Conservation (phyloP, 30 jellyfish, hydroid and myxozoan genomes). For the Aurelia sp. region DNA sequence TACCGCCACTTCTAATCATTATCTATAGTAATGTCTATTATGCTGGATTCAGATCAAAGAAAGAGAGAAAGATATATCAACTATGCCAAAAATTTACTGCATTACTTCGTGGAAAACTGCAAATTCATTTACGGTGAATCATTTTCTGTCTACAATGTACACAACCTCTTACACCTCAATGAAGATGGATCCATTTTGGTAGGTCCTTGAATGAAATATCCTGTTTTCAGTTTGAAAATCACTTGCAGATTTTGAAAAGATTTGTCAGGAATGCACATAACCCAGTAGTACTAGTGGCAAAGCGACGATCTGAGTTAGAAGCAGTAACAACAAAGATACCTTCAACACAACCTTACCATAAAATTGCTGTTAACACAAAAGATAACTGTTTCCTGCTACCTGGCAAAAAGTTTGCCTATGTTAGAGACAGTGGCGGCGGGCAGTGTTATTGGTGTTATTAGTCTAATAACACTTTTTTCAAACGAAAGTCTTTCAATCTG, state of each 20-base stretch:
- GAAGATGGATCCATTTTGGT: constrained; percentile 36
- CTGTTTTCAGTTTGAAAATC: constrained; percentile 12
- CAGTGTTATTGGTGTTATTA: too few relatives aligned
- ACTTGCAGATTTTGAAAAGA: constrained; percentile 14
- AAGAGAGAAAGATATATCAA: constrained; percentile 18
- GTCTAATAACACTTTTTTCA: too few relatives aligned
- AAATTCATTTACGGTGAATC: constrained; percentile 44
- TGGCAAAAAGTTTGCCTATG: constrained; percentile 16
- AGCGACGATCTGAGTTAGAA: constrained; percentile 18
- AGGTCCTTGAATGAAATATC: constrained; percentile 37
- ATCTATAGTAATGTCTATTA: constrained; percentile 39
- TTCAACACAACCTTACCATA: not conserved
- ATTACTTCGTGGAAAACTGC: constrained; percentile 49
- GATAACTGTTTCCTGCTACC: constrained; percentile 20
- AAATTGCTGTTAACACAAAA: not conserved
- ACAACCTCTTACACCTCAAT: constrained; percentile 34
- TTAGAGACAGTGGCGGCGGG: too few relatives aligned
- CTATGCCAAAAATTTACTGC: constrained; percentile 57
- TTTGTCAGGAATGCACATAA: constrained; percentile 21
- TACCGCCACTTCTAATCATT: constrained; percentile 49
- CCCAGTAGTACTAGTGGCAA: constrained; percentile 25
- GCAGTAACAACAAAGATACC: not conserved
- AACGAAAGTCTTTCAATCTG: too few relatives aligned
- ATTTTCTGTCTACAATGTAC: constrained; percentile 78
- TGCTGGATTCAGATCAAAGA: constrained; percentile 39